Evolutionary conservation across 30 jellyfish, hydroid and myxozoan genomes (phyloP), one percentile per base, ranked within the genome.

Genomic region (Morbakka virulenta): DNA sequence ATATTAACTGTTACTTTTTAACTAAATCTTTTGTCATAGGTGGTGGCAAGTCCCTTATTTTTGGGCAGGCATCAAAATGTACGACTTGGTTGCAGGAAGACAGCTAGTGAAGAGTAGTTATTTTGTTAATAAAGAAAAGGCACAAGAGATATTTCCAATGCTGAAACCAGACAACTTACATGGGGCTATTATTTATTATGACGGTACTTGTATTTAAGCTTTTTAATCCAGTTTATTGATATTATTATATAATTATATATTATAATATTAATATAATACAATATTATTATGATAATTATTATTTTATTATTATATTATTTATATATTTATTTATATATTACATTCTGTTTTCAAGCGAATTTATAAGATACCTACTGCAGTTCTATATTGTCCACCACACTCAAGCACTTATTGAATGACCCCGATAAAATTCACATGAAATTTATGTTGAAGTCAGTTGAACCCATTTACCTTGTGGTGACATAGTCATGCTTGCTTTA

Each of bases 31-130:
- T n/a, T n/a, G n/a, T 72, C 29, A 1, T 25, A 93, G 99, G 50
- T 87, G 97, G 97, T 93, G 99, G 99, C 97, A 93, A 52, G 97
- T 93, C 25, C 99, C 99, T 0, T 93, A 93, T 81, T 93, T 71
- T 83, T 93, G 99, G 99, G 85, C 87, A 74, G 99, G 99, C 24
- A 52, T 93, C 28, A 93, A 93, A 68, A 67, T 85, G 91, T 93
- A 93, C 64, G 99, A 93, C 65, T 66, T 93, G 52, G 97, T 93
- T 35, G 99, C 99, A 28, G 99, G 99, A 21, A 36, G 89, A 69
- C 50, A 86, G 24, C 94, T 87, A 11, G 85, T 93, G 30, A 82
- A 83, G 41, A 86, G 96, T 67, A 93, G 99, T 63, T 87, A 86
- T 68, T 86, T 72, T 72, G 87, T 93, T 20, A 57, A 69, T 33